Conservation (phyloP, 2,113 vertebrate genomes). For the Paracanthobrama guichenoti region DNA sequence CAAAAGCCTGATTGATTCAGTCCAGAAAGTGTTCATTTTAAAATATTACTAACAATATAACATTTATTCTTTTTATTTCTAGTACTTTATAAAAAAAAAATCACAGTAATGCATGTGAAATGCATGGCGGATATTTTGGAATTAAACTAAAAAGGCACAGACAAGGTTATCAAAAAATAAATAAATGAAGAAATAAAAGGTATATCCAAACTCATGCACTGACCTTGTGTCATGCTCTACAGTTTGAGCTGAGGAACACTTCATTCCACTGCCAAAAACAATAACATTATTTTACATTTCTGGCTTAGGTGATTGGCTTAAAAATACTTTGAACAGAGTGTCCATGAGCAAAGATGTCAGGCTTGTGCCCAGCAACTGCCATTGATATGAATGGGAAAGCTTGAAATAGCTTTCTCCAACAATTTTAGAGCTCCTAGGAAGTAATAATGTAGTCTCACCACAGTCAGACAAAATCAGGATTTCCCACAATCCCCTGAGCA, state of each 20-base stretch:
- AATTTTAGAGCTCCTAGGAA: neutral
- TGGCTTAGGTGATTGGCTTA: neutral
- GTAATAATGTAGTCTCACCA: neutral
- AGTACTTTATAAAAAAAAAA: neutral
- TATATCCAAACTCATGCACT: too few relatives aligned
- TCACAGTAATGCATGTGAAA: too few relatives aligned
- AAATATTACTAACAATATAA: neutral
- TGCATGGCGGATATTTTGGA: neutral
- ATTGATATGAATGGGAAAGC: neutral
- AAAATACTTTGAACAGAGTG: neutral
- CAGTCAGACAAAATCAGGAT: neutral
- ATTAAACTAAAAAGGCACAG: neutral
- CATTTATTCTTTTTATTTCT: neutral
- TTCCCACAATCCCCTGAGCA: slow-evolving; percentile 10
- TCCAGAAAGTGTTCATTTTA: neutral
- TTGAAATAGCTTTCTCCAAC: neutral
- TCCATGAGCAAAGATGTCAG: neutral
- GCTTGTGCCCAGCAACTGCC: neutral
- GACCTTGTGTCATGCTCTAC: too few relatives aligned
- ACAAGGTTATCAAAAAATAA: too few relatives aligned
- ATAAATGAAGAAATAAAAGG: too few relatives aligned
- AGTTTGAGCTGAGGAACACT: neutral
- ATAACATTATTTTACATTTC: neutral
- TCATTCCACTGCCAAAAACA: neutral
- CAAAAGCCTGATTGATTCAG: neutral